These are phyloP conservation scores for Leptobrachium ailaonicum DNA, from an alignment of 2,113 vertebrate genomes.

Conservation along the genomic window DNA sequence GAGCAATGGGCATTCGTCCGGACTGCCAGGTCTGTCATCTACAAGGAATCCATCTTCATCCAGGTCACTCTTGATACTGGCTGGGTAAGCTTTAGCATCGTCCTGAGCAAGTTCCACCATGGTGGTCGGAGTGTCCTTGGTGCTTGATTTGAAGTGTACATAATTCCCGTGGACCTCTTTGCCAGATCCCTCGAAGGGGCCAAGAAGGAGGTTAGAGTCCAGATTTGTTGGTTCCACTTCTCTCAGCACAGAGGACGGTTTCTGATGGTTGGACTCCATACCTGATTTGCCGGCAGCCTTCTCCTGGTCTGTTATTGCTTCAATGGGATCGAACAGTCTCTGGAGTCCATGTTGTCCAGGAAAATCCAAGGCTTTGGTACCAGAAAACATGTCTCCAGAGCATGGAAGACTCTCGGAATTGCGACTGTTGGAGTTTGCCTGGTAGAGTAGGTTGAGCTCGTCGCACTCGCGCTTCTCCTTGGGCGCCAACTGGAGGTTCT, in stretches of 20 bases:
- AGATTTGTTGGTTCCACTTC: constrained; percentile 68
- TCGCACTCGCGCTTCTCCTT: constrained; percentile 65
- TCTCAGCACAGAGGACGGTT: constrained; percentile 54
- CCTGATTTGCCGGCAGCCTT: constrained; percentile 59
- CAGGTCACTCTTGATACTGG: background rate
- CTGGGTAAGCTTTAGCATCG: constrained; percentile 45
- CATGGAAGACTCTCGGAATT: constrained; percentile 69
- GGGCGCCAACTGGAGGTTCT: constrained; percentile 72
- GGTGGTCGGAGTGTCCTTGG: constrained; percentile 57
- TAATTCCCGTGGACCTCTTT: background rate
- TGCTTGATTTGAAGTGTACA: background rate
- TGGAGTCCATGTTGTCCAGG: constrained; percentile 49
- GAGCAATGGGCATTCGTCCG: constrained; percentile 58
- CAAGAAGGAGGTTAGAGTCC: constrained; percentile 59
- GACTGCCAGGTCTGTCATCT: constrained; percentile 64
- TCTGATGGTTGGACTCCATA: constrained; percentile 48
- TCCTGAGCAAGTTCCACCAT: constrained; percentile 69
- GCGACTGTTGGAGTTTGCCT: constrained; percentile 54
- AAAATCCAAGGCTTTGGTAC: constrained; percentile 56
- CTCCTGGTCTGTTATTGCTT: constrained; percentile 62
- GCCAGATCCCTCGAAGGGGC: constrained; percentile 34
- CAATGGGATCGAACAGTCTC: constrained; percentile 43
- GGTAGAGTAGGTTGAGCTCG: constrained; percentile 60
- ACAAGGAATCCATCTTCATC: constrained; percentile 52
- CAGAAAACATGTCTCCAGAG: constrained; percentile 45